Conservation (phyloP, 1,140 invertebrate species). For the Penaeus vannamei region DNA sequence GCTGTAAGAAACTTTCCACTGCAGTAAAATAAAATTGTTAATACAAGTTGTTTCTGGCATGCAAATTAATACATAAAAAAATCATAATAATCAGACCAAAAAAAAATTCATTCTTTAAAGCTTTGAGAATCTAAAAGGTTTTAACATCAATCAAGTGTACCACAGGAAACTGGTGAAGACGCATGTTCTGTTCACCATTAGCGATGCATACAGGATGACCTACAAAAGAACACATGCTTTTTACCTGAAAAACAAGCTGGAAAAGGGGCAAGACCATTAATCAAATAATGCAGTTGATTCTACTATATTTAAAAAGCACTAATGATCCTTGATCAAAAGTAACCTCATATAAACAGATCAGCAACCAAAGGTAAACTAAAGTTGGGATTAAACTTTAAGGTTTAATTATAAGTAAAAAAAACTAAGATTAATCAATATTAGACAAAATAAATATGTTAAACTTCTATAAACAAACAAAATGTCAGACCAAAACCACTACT, state of each 20-base stretch:
- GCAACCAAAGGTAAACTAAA: constrained; percentile 18
- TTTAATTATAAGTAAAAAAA: constrained; percentile 4
- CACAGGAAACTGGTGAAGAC: too few species aligned
- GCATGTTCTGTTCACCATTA: too few species aligned
- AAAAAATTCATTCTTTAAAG: too few species aligned
- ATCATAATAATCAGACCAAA: too few species aligned
- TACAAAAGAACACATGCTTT: too few species aligned
- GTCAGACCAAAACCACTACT: constrained; percentile 10
- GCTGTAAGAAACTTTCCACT: too few species aligned
- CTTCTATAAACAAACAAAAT: not conserved
- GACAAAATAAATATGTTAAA: not conserved
- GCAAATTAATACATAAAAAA: too few species aligned
- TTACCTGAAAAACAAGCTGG: not conserved
- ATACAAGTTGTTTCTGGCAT: too few species aligned
- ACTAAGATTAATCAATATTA: constrained; percentile 9
- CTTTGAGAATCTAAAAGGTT: too few species aligned
- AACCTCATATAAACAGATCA: not conserved
- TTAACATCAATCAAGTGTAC: too few species aligned
- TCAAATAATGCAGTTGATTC: not conserved
- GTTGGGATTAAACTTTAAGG: not conserved
- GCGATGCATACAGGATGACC: too few species aligned
- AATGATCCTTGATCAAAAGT: not conserved
- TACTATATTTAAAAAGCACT: not conserved
- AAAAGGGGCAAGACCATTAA: not conserved
- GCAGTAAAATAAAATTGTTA: too few species aligned